Conservation (phyloP, 2,113 vertebrate genomes). For the Eupsittula cactorum region DNA sequence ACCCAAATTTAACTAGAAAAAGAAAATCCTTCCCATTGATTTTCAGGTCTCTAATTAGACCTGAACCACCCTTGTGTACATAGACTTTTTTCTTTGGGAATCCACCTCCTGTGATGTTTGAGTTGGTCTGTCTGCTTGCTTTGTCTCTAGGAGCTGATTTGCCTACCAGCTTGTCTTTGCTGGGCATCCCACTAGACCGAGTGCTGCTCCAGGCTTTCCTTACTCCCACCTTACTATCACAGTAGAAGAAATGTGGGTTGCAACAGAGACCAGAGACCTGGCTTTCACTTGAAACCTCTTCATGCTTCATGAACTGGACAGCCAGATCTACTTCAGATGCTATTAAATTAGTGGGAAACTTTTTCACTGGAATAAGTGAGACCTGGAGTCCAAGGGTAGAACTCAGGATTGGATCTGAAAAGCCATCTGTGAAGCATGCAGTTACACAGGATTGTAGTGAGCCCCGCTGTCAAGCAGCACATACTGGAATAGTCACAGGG, state of each 20-base stretch:
- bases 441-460: not conserved
- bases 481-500: not conserved
- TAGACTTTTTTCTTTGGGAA: not conserved
- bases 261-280: not conserved
- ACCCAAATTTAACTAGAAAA: not conserved
- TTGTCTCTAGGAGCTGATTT: not conserved
- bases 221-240: not conserved
- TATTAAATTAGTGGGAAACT: not conserved
- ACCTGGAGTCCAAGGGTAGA: accelerated
- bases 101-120: not conserved
- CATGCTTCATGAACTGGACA: not conserved
- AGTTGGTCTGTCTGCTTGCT: not conserved
- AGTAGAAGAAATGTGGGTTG: not conserved
- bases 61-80: not conserved
- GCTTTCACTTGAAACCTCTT: not conserved
- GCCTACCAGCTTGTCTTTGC: not conserved
- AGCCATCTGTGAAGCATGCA: not conserved
- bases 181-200: not conserved
- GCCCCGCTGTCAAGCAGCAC: not conserved
- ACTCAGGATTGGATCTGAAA: not conserved
- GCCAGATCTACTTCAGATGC: not conserved
- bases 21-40: not conserved
- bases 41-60: not conserved
- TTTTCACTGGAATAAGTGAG: not conserved
- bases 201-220: not conserved